Conservation (phyloP, 2,113 vertebrate species). For the Hiodon alosoides region DNA sequence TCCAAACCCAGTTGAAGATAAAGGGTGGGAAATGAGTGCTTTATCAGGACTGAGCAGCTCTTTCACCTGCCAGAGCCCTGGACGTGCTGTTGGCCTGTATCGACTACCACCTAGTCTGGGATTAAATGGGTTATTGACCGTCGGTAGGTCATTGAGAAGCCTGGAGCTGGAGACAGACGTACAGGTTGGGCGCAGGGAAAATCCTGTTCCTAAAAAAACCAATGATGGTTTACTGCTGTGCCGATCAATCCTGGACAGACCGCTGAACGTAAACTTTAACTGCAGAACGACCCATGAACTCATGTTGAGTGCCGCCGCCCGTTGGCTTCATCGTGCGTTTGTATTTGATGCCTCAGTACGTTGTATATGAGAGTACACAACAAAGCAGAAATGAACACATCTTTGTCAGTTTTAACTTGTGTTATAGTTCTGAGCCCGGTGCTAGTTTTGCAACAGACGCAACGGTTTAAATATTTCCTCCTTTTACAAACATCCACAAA, state of each 20-base stretch:
- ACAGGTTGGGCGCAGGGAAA: conserved; percentile 38
- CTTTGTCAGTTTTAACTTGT: neutral
- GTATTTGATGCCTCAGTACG: neutral
- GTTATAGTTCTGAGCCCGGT: neutral
- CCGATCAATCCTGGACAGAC: neutral
- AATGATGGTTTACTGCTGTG: neutral
- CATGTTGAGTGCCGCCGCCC: too few species aligned
- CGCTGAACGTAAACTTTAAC: too few species aligned
- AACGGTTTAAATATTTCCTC: neutral
- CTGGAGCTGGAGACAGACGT: neutral
- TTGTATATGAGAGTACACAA: neutral
- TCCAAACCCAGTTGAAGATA: conserved; percentile 58
- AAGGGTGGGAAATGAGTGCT: conserved; percentile 59
- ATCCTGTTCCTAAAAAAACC: conserved; percentile 49
- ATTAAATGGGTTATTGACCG: conserved; percentile 75
- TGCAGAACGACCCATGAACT: too few species aligned
- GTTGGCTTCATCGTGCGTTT: too few species aligned
- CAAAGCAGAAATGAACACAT: neutral
- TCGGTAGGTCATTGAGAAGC: conserved; percentile 45
- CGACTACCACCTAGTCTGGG: conserved; percentile 51
- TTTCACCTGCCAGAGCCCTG: conserved; percentile 48
- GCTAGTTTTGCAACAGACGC: neutral
- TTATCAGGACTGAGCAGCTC: conserved; percentile 63
- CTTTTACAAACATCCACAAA: conserved; percentile 48
- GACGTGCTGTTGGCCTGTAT: conserved; percentile 54